A percentile compares a stretch with the other conserved stretches of the same genome.
Conservation (phyloP, 35 echinoderm and acorn worm genomes). For the Ptychodera flava region DNA sequence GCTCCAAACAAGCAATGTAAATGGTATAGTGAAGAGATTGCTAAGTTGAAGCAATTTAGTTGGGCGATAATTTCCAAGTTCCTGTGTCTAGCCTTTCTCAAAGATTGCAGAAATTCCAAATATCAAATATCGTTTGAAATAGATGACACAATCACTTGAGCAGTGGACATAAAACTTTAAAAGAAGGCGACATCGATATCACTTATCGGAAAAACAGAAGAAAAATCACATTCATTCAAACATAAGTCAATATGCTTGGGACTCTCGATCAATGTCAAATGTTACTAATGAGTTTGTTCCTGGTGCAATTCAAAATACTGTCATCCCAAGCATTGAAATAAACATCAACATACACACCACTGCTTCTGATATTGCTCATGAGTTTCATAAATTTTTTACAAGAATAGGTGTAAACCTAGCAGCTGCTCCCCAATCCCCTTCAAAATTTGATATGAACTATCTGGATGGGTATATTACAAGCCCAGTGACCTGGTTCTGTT, state of each 20-base stretch:
- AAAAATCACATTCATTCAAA: not conserved
- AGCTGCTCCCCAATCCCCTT: not conserved
- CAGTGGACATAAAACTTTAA: not conserved
- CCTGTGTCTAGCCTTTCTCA: too few relatives aligned
- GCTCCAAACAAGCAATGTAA: too few relatives aligned
- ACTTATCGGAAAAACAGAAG: not conserved
- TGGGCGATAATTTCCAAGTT: not conserved
- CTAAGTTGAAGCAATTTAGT: not conserved
- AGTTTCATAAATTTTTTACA: not conserved
- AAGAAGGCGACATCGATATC: not conserved
- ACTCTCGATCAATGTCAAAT: not conserved
- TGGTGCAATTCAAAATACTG: not conserved
- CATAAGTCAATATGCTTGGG: not conserved
- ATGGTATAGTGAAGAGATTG: not conserved
- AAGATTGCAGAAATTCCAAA: too few relatives aligned
- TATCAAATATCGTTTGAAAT: not conserved
- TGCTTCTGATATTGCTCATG: not conserved
- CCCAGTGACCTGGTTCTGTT: not conserved
- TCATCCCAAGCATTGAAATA: not conserved
- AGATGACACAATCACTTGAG: not conserved
- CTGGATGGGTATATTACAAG: not conserved
- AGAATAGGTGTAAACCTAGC: not conserved
- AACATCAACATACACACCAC: not conserved
- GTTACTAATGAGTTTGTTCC: not conserved
- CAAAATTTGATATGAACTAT: not conserved